These are phyloP conservation scores for Frankliniella fusca DNA, from an alignment of 2,888 invertebrate species.

Conservation along the genomic window DNA sequence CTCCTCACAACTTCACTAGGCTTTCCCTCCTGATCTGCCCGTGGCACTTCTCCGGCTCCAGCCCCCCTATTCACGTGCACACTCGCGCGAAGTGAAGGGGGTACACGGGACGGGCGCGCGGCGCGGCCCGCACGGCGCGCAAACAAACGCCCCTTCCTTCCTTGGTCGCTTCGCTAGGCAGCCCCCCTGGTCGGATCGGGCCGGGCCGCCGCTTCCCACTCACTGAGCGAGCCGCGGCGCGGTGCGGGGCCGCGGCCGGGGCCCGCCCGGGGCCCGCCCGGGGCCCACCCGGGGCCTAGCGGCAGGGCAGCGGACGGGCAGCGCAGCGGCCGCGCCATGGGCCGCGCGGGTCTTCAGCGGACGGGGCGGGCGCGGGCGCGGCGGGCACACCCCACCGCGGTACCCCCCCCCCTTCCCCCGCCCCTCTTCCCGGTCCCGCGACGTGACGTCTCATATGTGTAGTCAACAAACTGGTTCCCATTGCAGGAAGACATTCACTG, in stretches of 20 bases:
- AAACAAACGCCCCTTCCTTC: too few relatives aligned
- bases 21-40: too few relatives aligned
- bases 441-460: conserved; percentile 36
- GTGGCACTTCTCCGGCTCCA: too few relatives aligned
- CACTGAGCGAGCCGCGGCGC: too few relatives aligned
- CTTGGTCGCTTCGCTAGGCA: neutral
- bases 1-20: too few relatives aligned
- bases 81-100: too few relatives aligned
- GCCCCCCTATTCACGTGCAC: too few relatives aligned
- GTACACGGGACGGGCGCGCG: too few relatives aligned
- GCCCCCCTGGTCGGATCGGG: neutral
- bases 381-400: conserved; percentile 44
- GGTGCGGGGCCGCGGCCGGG: too few relatives aligned
- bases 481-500: conserved; percentile 14
- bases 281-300: neutral
- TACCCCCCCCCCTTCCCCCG: conserved; percentile 44
- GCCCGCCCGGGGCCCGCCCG: neutral
- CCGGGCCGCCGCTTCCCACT: neutral
- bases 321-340: conserved; percentile 39
- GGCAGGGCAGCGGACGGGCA: conserved; percentile 37
- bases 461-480: conserved; percentile 21
- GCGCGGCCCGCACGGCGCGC: too few relatives aligned
- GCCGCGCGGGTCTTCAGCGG: neutral
- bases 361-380: neutral
- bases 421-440: neutral